Percentiles rank a stretch among this genome's conserved stretches.
Conservation (phyloP, 2,888 invertebrate species). For the Axea sp. region DNA sequence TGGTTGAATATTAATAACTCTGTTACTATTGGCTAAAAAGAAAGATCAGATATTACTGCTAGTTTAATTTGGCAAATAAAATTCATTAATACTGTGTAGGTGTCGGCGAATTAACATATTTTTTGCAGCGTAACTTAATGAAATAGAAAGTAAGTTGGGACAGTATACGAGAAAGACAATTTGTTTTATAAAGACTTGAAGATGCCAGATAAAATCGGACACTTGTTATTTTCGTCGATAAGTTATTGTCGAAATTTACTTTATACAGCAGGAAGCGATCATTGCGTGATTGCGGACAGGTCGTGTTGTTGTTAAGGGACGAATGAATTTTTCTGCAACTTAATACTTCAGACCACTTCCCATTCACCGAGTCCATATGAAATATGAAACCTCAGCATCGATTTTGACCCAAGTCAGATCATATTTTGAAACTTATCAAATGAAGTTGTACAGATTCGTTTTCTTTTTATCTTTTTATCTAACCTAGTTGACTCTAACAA, state of each 20-base stretch:
- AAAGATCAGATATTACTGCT: too few relatives aligned
- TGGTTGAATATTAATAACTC: too few relatives aligned
- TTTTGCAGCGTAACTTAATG: constrained; percentile 37
- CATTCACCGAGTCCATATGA: constrained; percentile 57
- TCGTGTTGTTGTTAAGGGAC: constrained; percentile 25
- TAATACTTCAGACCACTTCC: constrained; percentile 73
- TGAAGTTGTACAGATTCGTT: too few relatives aligned
- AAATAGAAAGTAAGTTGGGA: constrained; percentile 58
- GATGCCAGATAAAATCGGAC: constrained; percentile 23
- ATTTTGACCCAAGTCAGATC: constrained; percentile 62
- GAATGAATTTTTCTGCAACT: constrained; percentile 69
- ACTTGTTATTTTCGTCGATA: constrained; percentile 32
- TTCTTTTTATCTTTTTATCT: too few relatives aligned
- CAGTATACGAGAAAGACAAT: constrained; percentile 37
- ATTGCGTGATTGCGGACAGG: background rate
- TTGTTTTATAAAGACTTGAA: constrained; percentile 23
- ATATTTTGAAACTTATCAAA: constrained; percentile 10
- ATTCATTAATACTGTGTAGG: constrained; percentile 18
- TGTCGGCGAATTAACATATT: constrained; percentile 42
- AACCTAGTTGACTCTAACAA: too few relatives aligned
- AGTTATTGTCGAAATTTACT: constrained; percentile 24
- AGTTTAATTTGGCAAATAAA: too few relatives aligned
- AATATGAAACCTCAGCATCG: constrained; percentile 67
- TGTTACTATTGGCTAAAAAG: too few relatives aligned
- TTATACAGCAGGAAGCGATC: constrained; percentile 2